Base-by-base conservation (phyloP, 2,888 invertebrate species). In the Eupithecia centaureata region DNA sequence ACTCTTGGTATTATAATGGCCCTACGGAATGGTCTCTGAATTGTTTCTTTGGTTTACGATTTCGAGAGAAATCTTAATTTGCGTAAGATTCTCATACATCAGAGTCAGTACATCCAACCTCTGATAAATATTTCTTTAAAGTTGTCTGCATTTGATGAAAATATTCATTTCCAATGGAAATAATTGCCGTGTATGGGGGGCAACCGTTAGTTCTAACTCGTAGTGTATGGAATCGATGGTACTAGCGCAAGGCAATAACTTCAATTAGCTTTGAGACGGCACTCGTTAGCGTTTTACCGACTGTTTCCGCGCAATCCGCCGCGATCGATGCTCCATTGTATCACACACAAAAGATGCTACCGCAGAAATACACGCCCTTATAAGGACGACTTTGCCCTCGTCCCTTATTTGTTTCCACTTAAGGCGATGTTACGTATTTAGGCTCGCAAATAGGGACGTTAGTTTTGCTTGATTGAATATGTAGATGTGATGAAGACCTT, bases 301-400 rank as follows among this genome's bases (percentile, higher is more conserved):
- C 81, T 81, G 79, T 87, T 88, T 87, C 85, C 85, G 85, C 79
- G 79, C 82, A 84, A 85, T 86, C 85, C 82, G 77, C 80, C 80
- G 86, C 87, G 88, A 90, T 90, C 87, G 88, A 90, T 90, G 89
- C 84, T 79, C 90, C 83, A 90, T 91, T 91, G 91, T 90, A 82
- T 83, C 85, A 83, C 72, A 82, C 81, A 90, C 90, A 90, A 90
- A 90, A 89, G 88, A 87, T 86, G 85, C 87, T 82, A 82, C 86
- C 85, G 63, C 86, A 86, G 87, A 84, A 88, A 87, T 87, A 80
- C 79, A 80, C 81, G 79, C 76, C 89, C 87, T 79, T 90, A 88
- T 84, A 90, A 82, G 90, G 90, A 81, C 79, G 76, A 77, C 79
- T 78, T 82, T 81, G 81, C 80, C 78, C 79, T 75, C 80, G 79